Base-by-base conservation (phyloP, 1,140 invertebrate species). In the Chrysoperla carnea region DNA sequence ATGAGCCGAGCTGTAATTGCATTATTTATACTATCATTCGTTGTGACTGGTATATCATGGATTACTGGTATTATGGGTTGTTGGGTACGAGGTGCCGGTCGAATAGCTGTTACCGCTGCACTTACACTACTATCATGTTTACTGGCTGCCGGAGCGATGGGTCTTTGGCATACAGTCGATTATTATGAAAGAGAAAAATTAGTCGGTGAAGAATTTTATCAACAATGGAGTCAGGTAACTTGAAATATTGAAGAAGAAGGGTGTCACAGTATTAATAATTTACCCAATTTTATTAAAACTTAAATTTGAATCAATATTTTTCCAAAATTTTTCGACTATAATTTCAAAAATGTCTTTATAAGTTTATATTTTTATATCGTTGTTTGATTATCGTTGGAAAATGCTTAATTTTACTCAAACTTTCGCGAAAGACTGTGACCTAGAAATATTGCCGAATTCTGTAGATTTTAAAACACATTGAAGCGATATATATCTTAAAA, bases 121-220 rank as follows among this genome's bases (percentile, higher is more conserved):
- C 68, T 93, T 11, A 86, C 93, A 75, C 71, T 93, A 37, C 69
- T 91, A 45, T 80, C 84, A 47, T 88, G 85, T 67, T 59, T 93
- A 35, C 62, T 93, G 46, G 81, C 84, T 46, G 88, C 88, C 27
- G 88, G 87, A 37, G 86, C 78, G 29, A 93, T 93, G 88, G 90
- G 87, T 39, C 67, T 93, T 27, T 94, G 88, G 88, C 89, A 93
- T 59, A 89, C 85, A 28, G 88, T 92, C 14, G 89, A 93, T 61
- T 93, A 91, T 62, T 93, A 89, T 54, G 89, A 94, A 61, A 88
- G 87, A 59, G 86, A 92, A 61, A 90, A 88, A 62, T 76, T 90
- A 27, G 84, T 89, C 40, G 87, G 84, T 31, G 82, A 89, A 54
- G 82, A 88, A 54, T 87, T 78, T 56, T 91, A 85, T 57, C 85